These are phyloP conservation scores for Biston stratarius DNA, from an alignment of 2,888 invertebrate genomes.

Conservation along the genomic window DNA sequence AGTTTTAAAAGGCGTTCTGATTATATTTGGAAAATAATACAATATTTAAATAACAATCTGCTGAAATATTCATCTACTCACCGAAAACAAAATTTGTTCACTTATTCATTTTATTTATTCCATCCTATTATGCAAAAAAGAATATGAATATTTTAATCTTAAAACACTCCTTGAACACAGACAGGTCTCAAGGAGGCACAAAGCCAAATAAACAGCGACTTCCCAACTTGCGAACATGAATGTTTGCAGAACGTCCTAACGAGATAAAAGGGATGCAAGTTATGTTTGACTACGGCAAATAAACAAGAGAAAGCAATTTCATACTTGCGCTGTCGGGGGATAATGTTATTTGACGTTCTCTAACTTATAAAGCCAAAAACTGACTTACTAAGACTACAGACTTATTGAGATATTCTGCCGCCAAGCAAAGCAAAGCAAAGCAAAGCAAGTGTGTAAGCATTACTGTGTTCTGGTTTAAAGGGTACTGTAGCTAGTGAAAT, in stretches of 20 bases:
- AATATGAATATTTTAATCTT: not conserved
- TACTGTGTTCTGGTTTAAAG: no score
- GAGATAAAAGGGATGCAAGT: conserved; percentile 16
- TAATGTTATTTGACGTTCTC: not conserved
- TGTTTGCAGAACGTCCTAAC: conserved; percentile 10
- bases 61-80: not conserved
- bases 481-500: no score
- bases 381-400: no score
- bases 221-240: conserved; percentile 1
- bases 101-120: not conserved
- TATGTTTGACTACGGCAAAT: conserved; percentile 15
- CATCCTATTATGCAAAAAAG: not conserved
- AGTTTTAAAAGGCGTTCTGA: no score
- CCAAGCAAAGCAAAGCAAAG: no score
- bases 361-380: no score
- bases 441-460: no score
- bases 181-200: not conserved
- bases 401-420: no score
- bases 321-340: not conserved
- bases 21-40: no score
- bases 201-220: conserved; percentile 10
- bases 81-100: not conserved
- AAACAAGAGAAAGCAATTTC: conserved; percentile 6
- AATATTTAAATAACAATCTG: no score
- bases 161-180: not conserved